Evolutionary conservation across 2,888 invertebrate species (phyloP), one percentile per base, ranked within the genome.

Genomic region (Drosophila borborema): DNA sequence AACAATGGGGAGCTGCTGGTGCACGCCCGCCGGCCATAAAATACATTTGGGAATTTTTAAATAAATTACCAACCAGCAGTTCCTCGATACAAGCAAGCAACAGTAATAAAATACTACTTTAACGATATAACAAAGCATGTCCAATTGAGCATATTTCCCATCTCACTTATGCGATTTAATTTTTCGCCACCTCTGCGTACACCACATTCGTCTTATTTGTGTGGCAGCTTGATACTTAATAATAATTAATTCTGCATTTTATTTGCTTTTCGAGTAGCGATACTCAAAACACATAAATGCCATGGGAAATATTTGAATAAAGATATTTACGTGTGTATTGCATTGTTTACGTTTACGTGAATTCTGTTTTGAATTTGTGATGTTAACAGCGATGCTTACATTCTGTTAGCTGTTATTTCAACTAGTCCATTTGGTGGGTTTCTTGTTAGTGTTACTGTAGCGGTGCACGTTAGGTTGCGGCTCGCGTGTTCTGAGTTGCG

Each of bases 1-100:
- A 65, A 74, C 73, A 70, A 67, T 74, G 64, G 62, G 64, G 62
- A 46, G 63, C 38, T 61, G 48, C 38, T 61, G 48, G 40, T 61
- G 49, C 55, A 67, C 66, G 41, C 45, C 68, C 72, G 48, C 80
- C 45, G 18, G 20, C 56, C 43, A 48, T 31, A 36, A 45, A 51
- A 63, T 58, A 31, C 48, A 54, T 77, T 67, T 56, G 51, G 56
- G 46, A 62, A 62, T 66, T 63, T 61, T 58, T 16, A 54, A 61
- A 71, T 72, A 40, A 62, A 64, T 68, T 64, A 66, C 58, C 43
- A 56, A 48, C 20, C 10, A 23, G 36, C 45, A 58, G 6, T 58
- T 60, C 28, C 46, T 46, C 59, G 20, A 23, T 34, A 10, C 63
- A 55, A 60, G 58, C 38, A 16, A 46, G 18, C 23, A 63, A 38